A percentile compares a stretch with the other conserved stretches of the same genome.
Evolutionary conservation across 1,140 invertebrate genomes (phyloP).

Genomic region (Neuroterus valhalla): DNA sequence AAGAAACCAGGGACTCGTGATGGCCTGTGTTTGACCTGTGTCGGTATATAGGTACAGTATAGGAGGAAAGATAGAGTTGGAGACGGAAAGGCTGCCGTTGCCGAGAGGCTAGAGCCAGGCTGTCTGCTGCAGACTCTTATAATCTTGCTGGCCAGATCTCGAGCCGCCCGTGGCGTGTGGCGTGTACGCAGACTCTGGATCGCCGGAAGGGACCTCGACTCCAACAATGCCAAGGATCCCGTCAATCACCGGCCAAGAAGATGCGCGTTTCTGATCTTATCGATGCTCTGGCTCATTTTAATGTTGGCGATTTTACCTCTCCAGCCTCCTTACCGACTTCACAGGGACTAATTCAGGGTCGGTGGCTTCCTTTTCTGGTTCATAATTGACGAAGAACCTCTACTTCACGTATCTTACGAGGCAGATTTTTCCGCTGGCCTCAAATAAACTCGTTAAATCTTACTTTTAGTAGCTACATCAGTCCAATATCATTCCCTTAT

Average conservation of each 20-base stretch:
- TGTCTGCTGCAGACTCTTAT: slow-evolving; percentile 69
- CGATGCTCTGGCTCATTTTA: slow-evolving; percentile 49
- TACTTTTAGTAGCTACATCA: slow-evolving; percentile 4
- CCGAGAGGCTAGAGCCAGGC: slow-evolving; percentile 69
- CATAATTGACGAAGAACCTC: slow-evolving; percentile 28
- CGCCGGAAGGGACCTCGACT: slow-evolving; percentile 54
- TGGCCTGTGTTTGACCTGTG: slow-evolving; percentile 32
- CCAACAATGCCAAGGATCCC: slow-evolving; percentile 61
- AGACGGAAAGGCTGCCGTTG: slow-evolving; percentile 64
- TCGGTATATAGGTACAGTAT: slow-evolving; percentile 27
- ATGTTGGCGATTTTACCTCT: slow-evolving; percentile 54
- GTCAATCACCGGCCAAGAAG: slow-evolving; percentile 39
- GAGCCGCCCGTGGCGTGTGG: slow-evolving; percentile 56
- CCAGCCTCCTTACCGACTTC: slow-evolving; percentile 18
- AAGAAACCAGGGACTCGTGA: slow-evolving; percentile 29
- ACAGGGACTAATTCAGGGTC: slow-evolving; percentile 23
- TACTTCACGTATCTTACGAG: slow-evolving; percentile 10
- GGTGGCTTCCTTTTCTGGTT: slow-evolving; percentile 19
- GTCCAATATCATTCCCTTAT: not conserved
- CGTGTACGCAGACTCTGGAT: slow-evolving; percentile 48
- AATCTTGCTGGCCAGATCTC: slow-evolving; percentile 64
- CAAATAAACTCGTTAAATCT: slow-evolving; percentile 3
- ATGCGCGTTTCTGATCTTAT: slow-evolving; percentile 49
- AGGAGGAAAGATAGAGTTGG: slow-evolving; percentile 45
- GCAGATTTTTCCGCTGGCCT: not conserved